Evolutionary conservation across 2,888 invertebrate genomes (phyloP), one percentile per base, ranked within the genome.

Genomic region (Zele albiditarsus): DNA sequence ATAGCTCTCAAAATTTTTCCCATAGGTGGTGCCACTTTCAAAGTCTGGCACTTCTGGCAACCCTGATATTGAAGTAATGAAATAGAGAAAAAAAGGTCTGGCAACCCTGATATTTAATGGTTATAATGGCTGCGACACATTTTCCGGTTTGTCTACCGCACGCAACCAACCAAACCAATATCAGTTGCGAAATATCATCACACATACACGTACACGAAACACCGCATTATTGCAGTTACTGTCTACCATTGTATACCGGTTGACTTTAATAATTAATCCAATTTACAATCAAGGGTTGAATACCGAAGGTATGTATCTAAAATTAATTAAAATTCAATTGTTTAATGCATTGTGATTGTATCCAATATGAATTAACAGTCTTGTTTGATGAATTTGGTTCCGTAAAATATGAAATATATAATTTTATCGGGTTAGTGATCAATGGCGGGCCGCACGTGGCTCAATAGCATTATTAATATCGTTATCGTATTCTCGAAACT

Each of bases 371-470:
- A 38, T 38, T 38, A 6, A 38, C 5, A 38, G 1, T 12, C 12
- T 4, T 12, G 38, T 38, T 38, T 6, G 6, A 5, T 20, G 6
- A 23, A 53, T n/a, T 46, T 53, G 10, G 20, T 53, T 53, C 1
- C 2, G 2, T 53, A 6, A 16, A 23, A 49, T n/a, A 16, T 28
- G 10, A 12, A 38, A 38, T 38, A 49, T 38, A 49, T 58, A 14
- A 14, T 25, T 28, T 38, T 23, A 1, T 20, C 53, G 31, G 5
- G 31, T 57, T 8, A 27, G 16, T 23, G 58, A 38, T 60, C 20
- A 33, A 57, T 38, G 33, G 68, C 57, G 57, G 12, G 16, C 12
- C 60, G 38, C 70, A 70, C 70, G 70, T 70, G 70, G 70, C 33
- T 25, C 8, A 57, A 20, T 10, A 20, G 20, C 8, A n/a, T 53